Base-by-base conservation (phyloP, 2,888 invertebrate species). In the Sinhomidia bicolor region DNA sequence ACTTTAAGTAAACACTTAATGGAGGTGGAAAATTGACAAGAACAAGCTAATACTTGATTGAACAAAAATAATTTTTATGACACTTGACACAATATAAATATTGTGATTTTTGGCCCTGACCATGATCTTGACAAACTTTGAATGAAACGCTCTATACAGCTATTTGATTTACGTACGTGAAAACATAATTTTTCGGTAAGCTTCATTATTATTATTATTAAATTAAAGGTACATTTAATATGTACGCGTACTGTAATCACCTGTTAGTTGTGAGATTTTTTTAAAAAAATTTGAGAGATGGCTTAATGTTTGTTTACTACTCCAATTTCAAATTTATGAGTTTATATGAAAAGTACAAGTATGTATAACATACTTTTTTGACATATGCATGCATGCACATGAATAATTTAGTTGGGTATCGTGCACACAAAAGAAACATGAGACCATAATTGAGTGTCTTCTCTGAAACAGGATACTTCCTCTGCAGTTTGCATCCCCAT, bases 401-500 rank as follows among this genome's bases (percentile, higher is more conserved):
- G 41, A 32, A 29, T 36, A 54, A 12, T 32, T 36, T 23, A 26
- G 74, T 6, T 47, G 9, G 5, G 44, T 80, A 80, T 80, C 80
- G 41, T 80, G 60, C 26, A n/a, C 62, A 44, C 60, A 6, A 60
- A 14, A 44, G 86, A 80, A 87, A 87, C 36, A 47, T 60, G 81
- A 87, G 80, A 87, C 71, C 74, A 87, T 87, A 87, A 87, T 87
- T 81, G 80, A 87, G 81, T 87, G 81, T 87, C 81, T 87, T 87
- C 81, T 71, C 60, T 65, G 86, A 81, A 87, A 87, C 86, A 87
- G 29, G 86, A 87, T 87, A 87, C 86, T 87, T 87, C 86, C 86
- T 87, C 41, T 23, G 10, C 14, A 32, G 32, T 17, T 57, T 36
- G 17, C 23, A 78, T 85, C 74, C 81, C 26, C 71, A 29, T 57